Evolutionary conservation across 30 jellyfish, hydroid and myxozoan species (phyloP), one percentile per base, ranked within the genome.

Genomic region (Pseudorhiza aurosa): DNA sequence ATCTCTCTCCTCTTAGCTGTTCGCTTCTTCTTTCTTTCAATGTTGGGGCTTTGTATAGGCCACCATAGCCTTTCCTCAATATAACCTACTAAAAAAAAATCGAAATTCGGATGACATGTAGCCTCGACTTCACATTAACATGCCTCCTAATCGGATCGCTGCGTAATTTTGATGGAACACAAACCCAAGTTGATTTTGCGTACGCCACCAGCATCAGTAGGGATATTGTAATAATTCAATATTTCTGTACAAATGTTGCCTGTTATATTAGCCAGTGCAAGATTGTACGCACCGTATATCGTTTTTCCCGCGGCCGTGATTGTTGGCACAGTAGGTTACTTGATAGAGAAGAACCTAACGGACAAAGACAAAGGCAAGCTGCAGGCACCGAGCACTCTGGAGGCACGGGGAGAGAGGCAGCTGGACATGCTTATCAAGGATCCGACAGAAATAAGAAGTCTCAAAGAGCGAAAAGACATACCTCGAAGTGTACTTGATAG

Each of bases 181-280:
- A n/a, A n/a, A n/a, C n/a, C n/a, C n/a, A n/a, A n/a, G n/a, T n/a
- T n/a, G n/a, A n/a, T n/a, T n/a, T n/a, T n/a, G n/a, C n/a, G n/a
- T n/a, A n/a, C n/a, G n/a, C n/a, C n/a, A n/a, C n/a, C n/a, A n/a
- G n/a, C n/a, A n/a, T n/a, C n/a, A n/a, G n/a, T n/a, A n/a, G n/a
- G n/a, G n/a, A n/a, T n/a, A n/a, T n/a, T n/a, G n/a, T n/a, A n/a
- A n/a, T n/a, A n/a, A n/a, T n/a, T n/a, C n/a, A n/a, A n/a, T n/a
- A n/a, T n/a, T n/a, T n/a, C n/a, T n/a, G 36, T 21, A 53, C 36
- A 57, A 53, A 93, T 93, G 99, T 93, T 97, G 99, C 96, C 96
- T n/a, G n/a, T 91, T 19, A 75, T 91, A n/a, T 17, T 83, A 33
- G 91, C 88, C 31, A 91, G 72, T 2, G 91, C 91, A 4, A 88